Conservation (phyloP, 2,888 invertebrate genomes). For the Lasioglossum leucozonium region DNA sequence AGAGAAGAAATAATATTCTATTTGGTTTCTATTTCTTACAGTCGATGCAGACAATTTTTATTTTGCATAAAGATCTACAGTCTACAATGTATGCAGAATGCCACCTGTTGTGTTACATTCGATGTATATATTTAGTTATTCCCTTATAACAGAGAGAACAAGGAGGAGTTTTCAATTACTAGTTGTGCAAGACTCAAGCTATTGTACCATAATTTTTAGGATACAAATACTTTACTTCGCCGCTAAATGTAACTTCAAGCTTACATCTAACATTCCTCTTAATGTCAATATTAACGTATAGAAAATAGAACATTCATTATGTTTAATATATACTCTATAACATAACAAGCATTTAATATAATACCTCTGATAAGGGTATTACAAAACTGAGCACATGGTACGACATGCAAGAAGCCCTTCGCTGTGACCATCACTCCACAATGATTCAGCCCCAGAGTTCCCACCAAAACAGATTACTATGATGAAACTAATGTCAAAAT, state of each 20-base stretch:
- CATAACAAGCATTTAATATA: conserved; percentile 27
- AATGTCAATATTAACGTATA: background rate
- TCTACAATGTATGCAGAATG: conserved; percentile 20
- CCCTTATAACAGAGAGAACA: background rate
- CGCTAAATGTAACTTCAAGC: background rate
- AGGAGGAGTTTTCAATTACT: background rate
- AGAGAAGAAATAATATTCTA: background rate
- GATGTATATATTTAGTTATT: background rate
- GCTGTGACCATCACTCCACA: conserved; percentile 37
- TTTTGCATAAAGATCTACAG: background rate
- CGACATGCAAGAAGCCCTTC: conserved; percentile 39
- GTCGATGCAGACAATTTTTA: background rate
- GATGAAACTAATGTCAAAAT: conserved; percentile 12
- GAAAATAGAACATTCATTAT: background rate
- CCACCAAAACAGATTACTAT: conserved; percentile 35
- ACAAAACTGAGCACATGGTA: conserved; percentile 52
- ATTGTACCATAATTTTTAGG: background rate
- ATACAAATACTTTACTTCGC: background rate
- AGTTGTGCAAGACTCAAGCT: background rate
- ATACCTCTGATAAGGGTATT: conserved; percentile 30
- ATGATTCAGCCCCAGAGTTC: conserved; percentile 30
- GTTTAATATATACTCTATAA: conserved; percentile 22
- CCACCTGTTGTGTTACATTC: conserved; percentile 59
- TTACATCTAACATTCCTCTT: background rate
- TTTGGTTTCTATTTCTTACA: background rate